Evolutionary conservation across 2,113 vertebrate genomes (phyloP), one percentile per base, ranked within the genome.

Genomic region (Callocephalon fimbriatum): DNA sequence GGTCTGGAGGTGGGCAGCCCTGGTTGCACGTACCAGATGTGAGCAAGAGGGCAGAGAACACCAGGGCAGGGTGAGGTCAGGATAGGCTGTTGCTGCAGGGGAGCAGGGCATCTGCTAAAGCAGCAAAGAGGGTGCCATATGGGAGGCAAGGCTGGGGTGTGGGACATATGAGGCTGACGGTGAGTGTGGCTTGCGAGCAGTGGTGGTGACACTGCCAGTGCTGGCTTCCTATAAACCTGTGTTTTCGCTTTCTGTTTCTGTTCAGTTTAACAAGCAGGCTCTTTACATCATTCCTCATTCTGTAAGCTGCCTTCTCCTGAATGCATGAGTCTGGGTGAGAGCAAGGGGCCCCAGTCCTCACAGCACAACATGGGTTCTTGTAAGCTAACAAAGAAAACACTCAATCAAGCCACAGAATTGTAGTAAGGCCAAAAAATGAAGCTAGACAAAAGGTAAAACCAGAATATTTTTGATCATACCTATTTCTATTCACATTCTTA

Each of bases 131-230:
- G 5, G 13, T 14, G 25, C 11, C 8, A 1, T 6, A 6, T 2
- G 38, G 18, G 32, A 38, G 61, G 27, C 1, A 7, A 10, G 6
- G 3, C 6, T 15, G 8, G 35, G 37, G 13, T 10, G 9, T 31
- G 7, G 7, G 6, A 7, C 3, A 2, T 9, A 9, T 10, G 12
- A 12, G 16, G 12, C 20, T 35, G n/a, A 10, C 68, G 44, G 31
- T 2, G 0, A 38, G 2, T 2, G 8, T 6, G 29, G 12, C 27
- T 13, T 65, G 9, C 19, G 2, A 12, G 3, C 1, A 13, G 37
- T 22, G 18, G 1, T 2, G 0, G 10, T n/a, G 76, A 29, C 0
- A 0, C 3, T 10, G 4, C 21, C 27, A 14, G 5, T 10, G 20
- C 20, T 68, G 26, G 2, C 12, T 81, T 88, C 21, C 31, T 29